phyloP scores from a whole-genome alignment of 1,140 invertebrate species.

The Caenorhabditis latens region DNA sequence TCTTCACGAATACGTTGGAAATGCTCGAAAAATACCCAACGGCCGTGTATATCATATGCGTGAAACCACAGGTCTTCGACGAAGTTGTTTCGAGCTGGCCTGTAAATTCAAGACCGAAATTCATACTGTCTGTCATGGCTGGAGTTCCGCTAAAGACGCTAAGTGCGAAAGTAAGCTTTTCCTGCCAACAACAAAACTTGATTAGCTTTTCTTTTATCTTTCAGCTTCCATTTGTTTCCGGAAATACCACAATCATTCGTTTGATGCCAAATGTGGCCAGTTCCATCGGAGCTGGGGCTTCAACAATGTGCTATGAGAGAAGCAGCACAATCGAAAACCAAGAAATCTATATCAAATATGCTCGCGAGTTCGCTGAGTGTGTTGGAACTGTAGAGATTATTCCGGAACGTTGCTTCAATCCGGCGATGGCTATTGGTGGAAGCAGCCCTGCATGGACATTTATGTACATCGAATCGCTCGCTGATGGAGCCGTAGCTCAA shows the following conservation, averaged over 20 bases:
- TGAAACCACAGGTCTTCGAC: slow-evolving; percentile 19
- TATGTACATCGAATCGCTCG: slow-evolving; percentile 64
- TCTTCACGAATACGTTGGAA: slow-evolving; percentile 16
- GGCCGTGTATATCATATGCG: slow-evolving; percentile 14
- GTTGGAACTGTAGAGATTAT: slow-evolving; percentile 58
- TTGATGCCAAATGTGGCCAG: slow-evolving; percentile 36
- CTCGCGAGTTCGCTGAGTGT: slow-evolving; percentile 44
- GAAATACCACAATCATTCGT: slow-evolving; percentile 23
- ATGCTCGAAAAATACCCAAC: slow-evolving; percentile 35
- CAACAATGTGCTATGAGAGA: slow-evolving; percentile 33
- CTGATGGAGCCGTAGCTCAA: slow-evolving; percentile 64
- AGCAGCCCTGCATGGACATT: slow-evolving; percentile 89
- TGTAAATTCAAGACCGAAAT: slow-evolving; percentile 28
- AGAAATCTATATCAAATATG: neutral
- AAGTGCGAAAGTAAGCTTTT: neutral
- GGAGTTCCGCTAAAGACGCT: slow-evolving; percentile 8
- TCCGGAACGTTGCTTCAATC: slow-evolving; percentile 86
- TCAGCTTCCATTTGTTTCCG: slow-evolving; percentile 17
- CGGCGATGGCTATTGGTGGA: slow-evolving; percentile 89
- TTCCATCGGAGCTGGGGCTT: slow-evolving; percentile 15
- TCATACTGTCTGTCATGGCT: slow-evolving; percentile 32
- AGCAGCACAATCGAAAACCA: slow-evolving; percentile 5
- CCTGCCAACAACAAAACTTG: neutral
- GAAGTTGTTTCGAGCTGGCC: slow-evolving; percentile 44
- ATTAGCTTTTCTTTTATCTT: neutral